phyloP scores from a whole-genome alignment of 2,888 invertebrate genomes.

The Amiota minor region DNA sequence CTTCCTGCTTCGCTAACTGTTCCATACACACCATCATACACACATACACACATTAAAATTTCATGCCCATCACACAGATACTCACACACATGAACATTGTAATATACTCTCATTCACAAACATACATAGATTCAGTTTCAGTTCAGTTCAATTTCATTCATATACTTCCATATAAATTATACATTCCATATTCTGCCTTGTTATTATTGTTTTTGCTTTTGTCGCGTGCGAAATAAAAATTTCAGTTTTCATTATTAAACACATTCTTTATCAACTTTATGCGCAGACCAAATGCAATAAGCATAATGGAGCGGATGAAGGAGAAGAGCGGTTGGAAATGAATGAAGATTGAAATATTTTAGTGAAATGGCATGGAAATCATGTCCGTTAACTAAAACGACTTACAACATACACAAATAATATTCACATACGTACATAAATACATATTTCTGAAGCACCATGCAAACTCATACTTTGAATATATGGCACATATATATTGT shows the following conservation, averaged over 20 bases:
- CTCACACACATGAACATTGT: slow-evolving; percentile 45
- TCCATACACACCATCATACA: slow-evolving; percentile 3
- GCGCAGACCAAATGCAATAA: not conserved
- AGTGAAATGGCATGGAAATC: slow-evolving; percentile 35
- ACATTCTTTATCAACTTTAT: slow-evolving; percentile 29
- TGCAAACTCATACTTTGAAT: not conserved
- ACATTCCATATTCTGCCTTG: not conserved
- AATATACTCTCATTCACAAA: slow-evolving; percentile 51
- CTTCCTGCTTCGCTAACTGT: slow-evolving; percentile 62
- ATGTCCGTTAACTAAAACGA: slow-evolving; percentile 47
- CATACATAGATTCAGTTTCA: not conserved
- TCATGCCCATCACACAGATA: slow-evolving; percentile 43
- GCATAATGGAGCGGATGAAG: no score
- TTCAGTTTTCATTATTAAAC: slow-evolving; percentile 43
- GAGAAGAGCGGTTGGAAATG: no score
- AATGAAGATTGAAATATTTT: slow-evolving; percentile 29
- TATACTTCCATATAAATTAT: not conserved
- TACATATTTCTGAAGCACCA: not conserved
- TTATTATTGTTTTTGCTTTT: not conserved
- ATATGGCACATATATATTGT: no score
- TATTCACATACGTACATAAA: slow-evolving; percentile 19
- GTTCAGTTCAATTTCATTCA: not conserved
- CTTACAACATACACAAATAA: slow-evolving; percentile 27
- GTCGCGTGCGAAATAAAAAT: slow-evolving; percentile 3
- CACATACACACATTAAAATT: slow-evolving; percentile 27